A percentile compares a stretch with the other conserved stretches of the same genome.
Evolutionary conservation across 2,797 vertebrate genomes (phyloP).

Genomic region (Hipposideros larvatus): DNA sequence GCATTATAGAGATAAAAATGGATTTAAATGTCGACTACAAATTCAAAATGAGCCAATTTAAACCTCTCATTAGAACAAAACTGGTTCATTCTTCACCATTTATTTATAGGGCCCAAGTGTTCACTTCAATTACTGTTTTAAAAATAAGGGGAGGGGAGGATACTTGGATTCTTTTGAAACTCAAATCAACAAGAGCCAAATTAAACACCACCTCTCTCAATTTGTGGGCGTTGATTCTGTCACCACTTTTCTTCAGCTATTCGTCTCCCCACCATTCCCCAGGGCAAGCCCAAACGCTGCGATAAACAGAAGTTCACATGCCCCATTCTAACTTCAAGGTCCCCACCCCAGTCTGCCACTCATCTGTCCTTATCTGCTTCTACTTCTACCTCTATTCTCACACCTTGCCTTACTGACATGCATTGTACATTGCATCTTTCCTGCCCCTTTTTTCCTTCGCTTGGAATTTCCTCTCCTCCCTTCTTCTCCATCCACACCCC

Average conservation of each 20-base stretch:
- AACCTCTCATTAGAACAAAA: conserved; percentile 45
- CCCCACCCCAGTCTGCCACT: not conserved
- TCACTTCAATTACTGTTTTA: conserved; percentile 54
- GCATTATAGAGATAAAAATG: conserved; percentile 50
- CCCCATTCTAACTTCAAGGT: not conserved
- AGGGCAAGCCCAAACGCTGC: fast-evolving
- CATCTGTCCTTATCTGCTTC: not conserved
- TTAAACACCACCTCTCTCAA: not conserved
- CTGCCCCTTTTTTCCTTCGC: not conserved
- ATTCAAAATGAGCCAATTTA: conserved; percentile 44
- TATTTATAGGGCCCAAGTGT: conserved; percentile 21
- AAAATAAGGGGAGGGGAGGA: not conserved
- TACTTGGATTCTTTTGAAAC: conserved; percentile 42
- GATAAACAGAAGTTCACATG: not conserved
- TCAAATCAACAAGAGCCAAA: conserved; percentile 23
- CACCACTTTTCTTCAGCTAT: not conserved
- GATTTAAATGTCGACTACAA: conserved; percentile 21
- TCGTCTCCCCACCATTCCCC: not conserved
- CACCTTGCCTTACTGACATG: not conserved
- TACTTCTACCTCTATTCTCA: not conserved
- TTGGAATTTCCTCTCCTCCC: not conserved
- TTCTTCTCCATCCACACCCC: not conserved
- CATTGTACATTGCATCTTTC: not conserved
- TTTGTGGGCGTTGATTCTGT: not conserved
- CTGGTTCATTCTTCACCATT: not conserved